Evolutionary conservation across 2,797 vertebrate genomes (phyloP), one percentile per base, ranked within the genome.

Genomic region (Alauda arvensis): DNA sequence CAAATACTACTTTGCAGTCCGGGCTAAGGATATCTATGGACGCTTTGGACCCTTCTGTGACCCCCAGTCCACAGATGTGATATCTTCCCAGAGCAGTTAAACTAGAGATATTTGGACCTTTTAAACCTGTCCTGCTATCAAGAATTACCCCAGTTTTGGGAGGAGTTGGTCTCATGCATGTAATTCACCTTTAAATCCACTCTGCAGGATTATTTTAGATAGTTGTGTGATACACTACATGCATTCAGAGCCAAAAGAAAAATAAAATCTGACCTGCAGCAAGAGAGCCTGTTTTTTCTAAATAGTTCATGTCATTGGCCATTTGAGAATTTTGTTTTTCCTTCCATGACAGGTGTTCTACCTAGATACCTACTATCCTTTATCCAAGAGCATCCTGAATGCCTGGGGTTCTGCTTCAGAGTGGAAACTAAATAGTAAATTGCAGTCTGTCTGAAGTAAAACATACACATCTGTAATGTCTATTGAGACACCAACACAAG

Each of bases 1-100:
- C 94, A 99, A 99, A 45, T 99, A 99, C 90, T 98, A 99, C 95
- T 99, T 99, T 83, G 99, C 99, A 3, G 99, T 99, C 56, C 97
- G 99, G 92, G 99, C 99, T 91, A 99, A 99, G 96, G 99, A 99
- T 95, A 95, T 99, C 80, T 98, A 98, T n/a, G 99, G 99, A 61
- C 98, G 99, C 66, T 99, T 99, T 85, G 99, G 99, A 93, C 96
- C 98, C 40, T 99, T 99, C 97, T 99, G 99, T 93, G 99, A 99
- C 94, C 99, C 99, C n/a, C 99, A 99, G 96, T 99, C 99, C 95
- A 99, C 99, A 78, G 99, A 99, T 85, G 99, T 99, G 67, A 99
- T 99, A 88, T 98, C 96, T 83, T 96, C 97, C 71, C 97, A 97
- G 93, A 97, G 88, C 97, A 98, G 96, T 96, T 98, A 97, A 96